A percentile compares a stretch with the other conserved stretches of the same genome.
These are phyloP conservation scores for Hipparchia semele DNA, from an alignment of 2,888 invertebrate genomes.

Conservation along the genomic window DNA sequence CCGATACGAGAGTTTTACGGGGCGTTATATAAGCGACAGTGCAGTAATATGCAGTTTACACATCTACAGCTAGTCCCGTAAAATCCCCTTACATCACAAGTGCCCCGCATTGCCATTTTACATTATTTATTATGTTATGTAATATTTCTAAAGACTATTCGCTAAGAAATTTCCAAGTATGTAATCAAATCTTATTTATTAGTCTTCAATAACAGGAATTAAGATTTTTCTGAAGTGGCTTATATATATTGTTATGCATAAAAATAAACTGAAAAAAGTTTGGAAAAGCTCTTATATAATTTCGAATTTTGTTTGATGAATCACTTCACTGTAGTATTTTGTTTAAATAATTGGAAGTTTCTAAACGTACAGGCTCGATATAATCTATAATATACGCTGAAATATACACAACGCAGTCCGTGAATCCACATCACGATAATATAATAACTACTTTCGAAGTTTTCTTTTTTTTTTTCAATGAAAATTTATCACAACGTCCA, in stretches of 20 bases:
- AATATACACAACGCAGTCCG: constrained; percentile 64
- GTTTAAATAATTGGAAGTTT: neutral
- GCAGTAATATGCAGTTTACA: neutral
- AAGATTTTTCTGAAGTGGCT: neutral
- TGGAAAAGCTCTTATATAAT: neutral
- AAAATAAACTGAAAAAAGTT: neutral
- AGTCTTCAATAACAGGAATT: neutral
- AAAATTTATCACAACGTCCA: constrained; percentile 57
- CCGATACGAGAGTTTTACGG: neutral
- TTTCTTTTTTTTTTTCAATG: constrained; percentile 40
- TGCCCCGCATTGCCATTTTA: constrained; percentile 49
- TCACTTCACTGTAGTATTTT: neutral
- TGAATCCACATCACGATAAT: constrained; percentile 49
- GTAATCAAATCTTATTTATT: neutral
- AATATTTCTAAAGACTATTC: constrained; percentile 1
- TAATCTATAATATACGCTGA: constrained; percentile 64
- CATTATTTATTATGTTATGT: constrained; percentile 1
- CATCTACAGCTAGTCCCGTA: neutral
- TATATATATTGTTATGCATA: neutral
- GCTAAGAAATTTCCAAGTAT: constrained; percentile 2
- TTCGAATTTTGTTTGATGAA: neutral
- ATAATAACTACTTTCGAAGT: constrained; percentile 56
- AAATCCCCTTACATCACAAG: constrained; percentile 37
- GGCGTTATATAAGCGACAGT: neutral
- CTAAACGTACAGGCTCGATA: constrained; percentile 54